phyloP scores from a whole-genome alignment of 2,113 vertebrate genomes.

The Sceloporus tristichus region DNA sequence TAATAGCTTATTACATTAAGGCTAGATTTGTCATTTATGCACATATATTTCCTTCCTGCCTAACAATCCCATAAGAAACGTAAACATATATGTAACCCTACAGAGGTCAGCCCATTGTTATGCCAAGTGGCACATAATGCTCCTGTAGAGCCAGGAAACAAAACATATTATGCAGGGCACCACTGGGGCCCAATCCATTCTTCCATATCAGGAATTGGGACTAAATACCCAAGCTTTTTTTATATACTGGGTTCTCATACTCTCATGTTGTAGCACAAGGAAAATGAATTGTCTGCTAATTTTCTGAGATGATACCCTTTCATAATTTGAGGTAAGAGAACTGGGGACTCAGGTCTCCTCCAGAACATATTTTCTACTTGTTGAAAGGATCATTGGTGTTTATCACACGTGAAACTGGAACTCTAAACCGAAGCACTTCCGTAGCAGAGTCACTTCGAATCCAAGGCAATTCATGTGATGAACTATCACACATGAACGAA shows the following conservation, averaged over 20 bases:
- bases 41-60: background rate
- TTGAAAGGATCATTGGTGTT: slow-evolving; percentile 1
- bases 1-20: background rate
- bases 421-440: too few relatives aligned
- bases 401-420: too few relatives aligned
- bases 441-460: too few relatives aligned
- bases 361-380: slow-evolving; percentile 26
- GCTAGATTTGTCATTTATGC: background rate
- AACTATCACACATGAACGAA: too few relatives aligned
- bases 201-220: background rate
- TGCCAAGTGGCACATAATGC: background rate
- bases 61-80: background rate
- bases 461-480: too few relatives aligned
- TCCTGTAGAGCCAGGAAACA: background rate
- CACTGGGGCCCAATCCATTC: background rate
- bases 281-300: background rate
- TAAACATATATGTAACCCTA: background rate
- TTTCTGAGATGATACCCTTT: background rate
- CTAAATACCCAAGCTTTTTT: background rate
- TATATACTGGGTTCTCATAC: background rate
- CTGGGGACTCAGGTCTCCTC: background rate
- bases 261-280: background rate
- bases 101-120: background rate
- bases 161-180: too few relatives aligned
- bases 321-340: background rate